These are phyloP conservation scores for Agapornis canus DNA, from an alignment of 2,797 vertebrate genomes.

Conservation along the genomic window DNA sequence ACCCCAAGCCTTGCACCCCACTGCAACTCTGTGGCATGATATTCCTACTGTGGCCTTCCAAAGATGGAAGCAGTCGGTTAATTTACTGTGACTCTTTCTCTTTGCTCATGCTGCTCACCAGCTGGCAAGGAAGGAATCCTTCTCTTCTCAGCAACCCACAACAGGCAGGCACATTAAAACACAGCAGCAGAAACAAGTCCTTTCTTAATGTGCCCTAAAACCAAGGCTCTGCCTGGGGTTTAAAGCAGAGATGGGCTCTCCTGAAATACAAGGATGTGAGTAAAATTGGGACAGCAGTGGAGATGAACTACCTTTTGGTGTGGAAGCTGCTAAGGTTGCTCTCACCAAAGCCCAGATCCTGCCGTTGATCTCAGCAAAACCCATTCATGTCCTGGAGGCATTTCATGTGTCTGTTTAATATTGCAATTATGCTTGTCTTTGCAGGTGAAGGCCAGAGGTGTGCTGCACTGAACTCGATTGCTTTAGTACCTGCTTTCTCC, in stretches of 20 bases:
- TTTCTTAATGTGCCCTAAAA: background rate
- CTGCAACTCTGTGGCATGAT: background rate
- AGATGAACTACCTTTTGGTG: background rate
- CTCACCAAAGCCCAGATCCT: background rate
- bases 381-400: background rate
- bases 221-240: rapidly evolving
- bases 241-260: background rate
- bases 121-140: background rate
- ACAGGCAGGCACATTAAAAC: background rate
- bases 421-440: background rate
- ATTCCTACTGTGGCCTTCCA: background rate
- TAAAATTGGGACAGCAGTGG: background rate
- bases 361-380: background rate
- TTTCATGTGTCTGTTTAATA: background rate
- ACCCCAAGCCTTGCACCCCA: background rate
- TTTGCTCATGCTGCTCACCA: background rate
- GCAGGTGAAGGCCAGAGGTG: background rate
- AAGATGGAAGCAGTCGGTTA: background rate
- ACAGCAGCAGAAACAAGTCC: background rate
- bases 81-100: background rate
- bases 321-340: background rate
- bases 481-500: background rate
- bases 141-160: background rate
- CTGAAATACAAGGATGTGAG: background rate
- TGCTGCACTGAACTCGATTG: background rate